phyloP scores from a whole-genome alignment of 92 coral and sea anemone genomes.

The Ricordea florida region DNA sequence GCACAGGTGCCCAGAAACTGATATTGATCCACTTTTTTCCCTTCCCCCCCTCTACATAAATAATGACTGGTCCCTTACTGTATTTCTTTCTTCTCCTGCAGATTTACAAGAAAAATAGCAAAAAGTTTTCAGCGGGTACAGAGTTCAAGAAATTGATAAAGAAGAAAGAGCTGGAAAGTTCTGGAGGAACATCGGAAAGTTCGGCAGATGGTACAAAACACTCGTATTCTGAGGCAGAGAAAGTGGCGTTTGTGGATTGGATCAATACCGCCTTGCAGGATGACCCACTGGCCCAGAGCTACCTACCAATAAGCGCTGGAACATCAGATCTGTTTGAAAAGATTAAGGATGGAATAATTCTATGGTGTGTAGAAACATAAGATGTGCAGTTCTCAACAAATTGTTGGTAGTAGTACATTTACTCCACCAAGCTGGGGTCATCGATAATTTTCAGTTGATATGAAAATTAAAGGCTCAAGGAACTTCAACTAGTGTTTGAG shows the following conservation, averaged over 20 bases:
- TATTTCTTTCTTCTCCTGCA: neutral
- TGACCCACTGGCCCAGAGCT: conserved; percentile 48
- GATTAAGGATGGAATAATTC: conserved; percentile 82
- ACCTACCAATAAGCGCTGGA: conserved; percentile 75
- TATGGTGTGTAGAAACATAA: conserved; percentile 91
- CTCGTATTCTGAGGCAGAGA: conserved; percentile 80
- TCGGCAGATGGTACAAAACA: conserved; percentile 97
- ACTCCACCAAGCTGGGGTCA: too few relatives aligned
- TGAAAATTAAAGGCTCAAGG: too few relatives aligned
- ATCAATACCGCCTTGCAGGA: conserved; percentile 81
- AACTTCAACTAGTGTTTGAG: too few relatives aligned
- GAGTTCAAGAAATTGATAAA: conserved; percentile 70
- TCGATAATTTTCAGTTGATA: too few relatives aligned
- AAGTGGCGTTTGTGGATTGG: conserved; percentile 96
- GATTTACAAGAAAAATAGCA: conserved; percentile 44
- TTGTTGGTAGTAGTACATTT: too few relatives aligned
- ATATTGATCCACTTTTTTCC: too few relatives aligned
- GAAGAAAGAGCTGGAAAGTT: conserved; percentile 64
- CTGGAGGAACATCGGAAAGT: conserved; percentile 84
- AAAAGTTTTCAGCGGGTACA: conserved; percentile 25
- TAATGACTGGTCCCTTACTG: neutral
- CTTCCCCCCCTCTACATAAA: too few relatives aligned
- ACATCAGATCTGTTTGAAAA: conserved; percentile 76
- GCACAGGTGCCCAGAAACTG: too few relatives aligned
- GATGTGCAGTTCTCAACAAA: too few relatives aligned